Conservation (phyloP, 2,113 vertebrate genomes). For the Ictalurus punctatus region DNA sequence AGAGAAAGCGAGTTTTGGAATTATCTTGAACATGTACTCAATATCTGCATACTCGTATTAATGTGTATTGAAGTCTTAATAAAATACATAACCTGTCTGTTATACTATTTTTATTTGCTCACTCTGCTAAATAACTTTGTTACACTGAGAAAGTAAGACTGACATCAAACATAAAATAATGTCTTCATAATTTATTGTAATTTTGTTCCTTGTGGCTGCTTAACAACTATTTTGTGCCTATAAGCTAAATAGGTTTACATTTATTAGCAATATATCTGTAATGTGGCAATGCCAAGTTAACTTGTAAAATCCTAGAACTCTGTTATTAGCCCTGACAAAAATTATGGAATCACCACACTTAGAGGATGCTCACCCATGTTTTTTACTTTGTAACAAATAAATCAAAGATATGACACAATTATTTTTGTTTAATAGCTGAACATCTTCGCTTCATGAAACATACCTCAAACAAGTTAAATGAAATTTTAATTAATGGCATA, state of each 20-base stretch:
- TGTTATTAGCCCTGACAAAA: too few species aligned
- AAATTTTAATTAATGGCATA: too few species aligned
- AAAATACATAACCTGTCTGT: not conserved
- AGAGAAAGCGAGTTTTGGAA: not conserved
- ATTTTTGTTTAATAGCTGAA: too few species aligned
- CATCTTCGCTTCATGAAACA: too few species aligned
- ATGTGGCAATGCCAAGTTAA: not conserved
- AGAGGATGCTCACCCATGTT: too few species aligned
- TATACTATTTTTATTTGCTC: not conserved
- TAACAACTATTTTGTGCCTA: not conserved
- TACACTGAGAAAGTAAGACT: not conserved
- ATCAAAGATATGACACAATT: too few species aligned
- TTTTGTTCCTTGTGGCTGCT: not conserved
- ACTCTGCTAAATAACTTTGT: not conserved
- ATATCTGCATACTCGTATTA: not conserved
- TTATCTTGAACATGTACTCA: not conserved
- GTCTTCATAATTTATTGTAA: not conserved
- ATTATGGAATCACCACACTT: too few species aligned
- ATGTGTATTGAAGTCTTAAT: not conserved
- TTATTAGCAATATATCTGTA: not conserved
- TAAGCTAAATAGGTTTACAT: not conserved
- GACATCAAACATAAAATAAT: not conserved
- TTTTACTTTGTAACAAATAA: too few species aligned
- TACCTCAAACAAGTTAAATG: too few species aligned
- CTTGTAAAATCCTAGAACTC: not conserved